Evolutionary conservation across 2,113 vertebrate species (phyloP).

Genomic region (Muscicapa adusta): DNA sequence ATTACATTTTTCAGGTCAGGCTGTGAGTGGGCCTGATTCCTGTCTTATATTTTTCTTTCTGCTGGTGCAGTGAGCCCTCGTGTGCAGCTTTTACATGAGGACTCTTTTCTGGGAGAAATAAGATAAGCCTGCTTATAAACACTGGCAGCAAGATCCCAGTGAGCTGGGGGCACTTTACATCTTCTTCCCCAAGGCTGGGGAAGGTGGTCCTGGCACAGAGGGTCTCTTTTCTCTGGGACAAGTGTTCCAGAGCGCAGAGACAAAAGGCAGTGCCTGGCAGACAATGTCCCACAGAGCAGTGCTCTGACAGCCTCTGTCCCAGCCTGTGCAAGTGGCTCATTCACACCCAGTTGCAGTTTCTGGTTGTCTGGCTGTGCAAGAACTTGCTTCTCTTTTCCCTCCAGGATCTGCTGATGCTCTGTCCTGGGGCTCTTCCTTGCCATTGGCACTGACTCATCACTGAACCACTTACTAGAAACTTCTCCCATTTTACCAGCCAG

Average conservation of each 20-base stretch:
- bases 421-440: background rate
- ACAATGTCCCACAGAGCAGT: background rate
- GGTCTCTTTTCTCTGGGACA: rapidly evolving
- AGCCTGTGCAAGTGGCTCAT: background rate
- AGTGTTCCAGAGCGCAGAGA: rapidly evolving
- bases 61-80: rapidly evolving
- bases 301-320: background rate
- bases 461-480: background rate
- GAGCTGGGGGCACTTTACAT: background rate
- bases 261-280: background rate
- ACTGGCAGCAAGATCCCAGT: background rate
- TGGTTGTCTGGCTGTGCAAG: rapidly evolving
- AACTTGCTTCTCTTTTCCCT: background rate
- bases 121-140: background rate
- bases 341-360: background rate
- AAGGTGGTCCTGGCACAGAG: background rate
- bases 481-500: background rate
- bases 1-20: background rate
- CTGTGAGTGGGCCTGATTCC: background rate
- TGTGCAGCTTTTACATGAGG: background rate
- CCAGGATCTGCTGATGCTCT: rapidly evolving
- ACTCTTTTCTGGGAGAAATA: background rate
- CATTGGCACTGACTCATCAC: rapidly evolving
- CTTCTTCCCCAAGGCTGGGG: rapidly evolving
- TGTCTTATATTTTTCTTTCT: background rate